Evolutionary conservation across 2,113 vertebrate species (phyloP).

Genomic region (Trematocara stigmaticum): DNA sequence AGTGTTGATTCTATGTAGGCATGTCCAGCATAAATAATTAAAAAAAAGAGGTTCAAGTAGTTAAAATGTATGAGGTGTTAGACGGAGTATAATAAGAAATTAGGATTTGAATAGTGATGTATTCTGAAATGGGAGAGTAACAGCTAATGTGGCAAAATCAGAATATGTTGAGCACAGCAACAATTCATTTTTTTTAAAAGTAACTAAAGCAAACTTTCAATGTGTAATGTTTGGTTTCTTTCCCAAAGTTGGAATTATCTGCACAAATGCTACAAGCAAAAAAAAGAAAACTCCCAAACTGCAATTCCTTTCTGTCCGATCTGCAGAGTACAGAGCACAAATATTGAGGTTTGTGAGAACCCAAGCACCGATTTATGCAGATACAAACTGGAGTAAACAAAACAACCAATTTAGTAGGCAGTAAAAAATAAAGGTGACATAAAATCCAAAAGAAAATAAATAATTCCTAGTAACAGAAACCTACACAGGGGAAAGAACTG

Average conservation of each 20-base stretch:
- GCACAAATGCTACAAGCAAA: background rate
- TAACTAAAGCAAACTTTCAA: background rate
- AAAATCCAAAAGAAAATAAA: background rate
- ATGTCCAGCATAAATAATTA: fast-evolving
- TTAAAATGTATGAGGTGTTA: fast-evolving
- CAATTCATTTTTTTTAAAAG: fast-evolving
- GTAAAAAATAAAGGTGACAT: background rate
- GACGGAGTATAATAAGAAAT: fast-evolving
- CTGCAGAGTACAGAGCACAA: background rate
- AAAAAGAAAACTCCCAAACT: background rate
- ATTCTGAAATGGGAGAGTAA: background rate
- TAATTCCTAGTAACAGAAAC: fast-evolving
- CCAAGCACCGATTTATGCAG: background rate
- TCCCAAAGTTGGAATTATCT: background rate
- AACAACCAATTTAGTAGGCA: background rate
- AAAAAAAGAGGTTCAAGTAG: background rate
- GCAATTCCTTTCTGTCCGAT: background rate
- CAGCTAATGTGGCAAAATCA: fast-evolving
- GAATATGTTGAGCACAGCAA: fast-evolving
- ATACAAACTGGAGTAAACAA: background rate
- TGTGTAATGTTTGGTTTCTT: background rate
- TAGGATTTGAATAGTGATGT: background rate
- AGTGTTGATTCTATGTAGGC: fast-evolving
- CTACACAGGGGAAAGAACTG: fast-evolving
- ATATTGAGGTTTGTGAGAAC: background rate